Evolutionary conservation across 2,113 vertebrate species (phyloP).

Genomic region (Centrocercus urophasianus): DNA sequence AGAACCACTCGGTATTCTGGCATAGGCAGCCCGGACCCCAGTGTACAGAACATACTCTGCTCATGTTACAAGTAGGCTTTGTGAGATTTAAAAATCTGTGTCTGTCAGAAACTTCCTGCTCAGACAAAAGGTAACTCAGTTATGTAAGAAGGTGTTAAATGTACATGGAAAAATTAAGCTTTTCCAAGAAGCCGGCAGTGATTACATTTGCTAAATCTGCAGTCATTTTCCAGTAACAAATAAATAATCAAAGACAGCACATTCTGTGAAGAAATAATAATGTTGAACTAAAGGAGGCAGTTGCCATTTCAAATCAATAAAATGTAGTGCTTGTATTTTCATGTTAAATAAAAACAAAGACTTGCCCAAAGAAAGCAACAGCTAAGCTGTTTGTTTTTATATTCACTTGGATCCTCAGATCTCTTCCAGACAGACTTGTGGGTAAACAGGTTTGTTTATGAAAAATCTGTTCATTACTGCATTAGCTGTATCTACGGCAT

Average conservation of each 20-base stretch:
- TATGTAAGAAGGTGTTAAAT: conserved; percentile 67
- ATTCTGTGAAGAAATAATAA: conserved; percentile 55
- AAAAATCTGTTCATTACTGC: conserved; percentile 39
- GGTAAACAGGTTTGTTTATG: conserved; percentile 51
- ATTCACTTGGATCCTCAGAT: not conserved
- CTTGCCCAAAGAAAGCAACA: conserved; percentile 27
- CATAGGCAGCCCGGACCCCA: fast-evolving
- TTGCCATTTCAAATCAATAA: conserved; percentile 61
- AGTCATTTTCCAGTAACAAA: conserved; percentile 63
- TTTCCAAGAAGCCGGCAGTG: conserved; percentile 48
- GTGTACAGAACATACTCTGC: not conserved
- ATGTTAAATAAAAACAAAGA: conserved; percentile 35
- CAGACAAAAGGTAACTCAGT: conserved; percentile 62
- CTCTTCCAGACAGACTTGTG: conserved; percentile 16
- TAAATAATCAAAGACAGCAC: conserved; percentile 40
- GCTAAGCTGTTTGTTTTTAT: conserved; percentile 39
- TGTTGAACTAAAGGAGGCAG: conserved; percentile 43
- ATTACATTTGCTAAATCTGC: conserved; percentile 53
- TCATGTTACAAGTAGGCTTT: conserved; percentile 13
- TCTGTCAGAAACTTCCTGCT: conserved; percentile 37
- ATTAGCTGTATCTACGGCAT: not conserved
- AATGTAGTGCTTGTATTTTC: conserved; percentile 29
- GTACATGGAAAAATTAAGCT: conserved; percentile 25
- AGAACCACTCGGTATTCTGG: not conserved
- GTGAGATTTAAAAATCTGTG: conserved; percentile 14